Percentiles rank a stretch among this genome's conserved stretches.
Evolutionary conservation across 2,113 vertebrate genomes (phyloP).

Genomic region (Gymnobelideus leadbeateri): DNA sequence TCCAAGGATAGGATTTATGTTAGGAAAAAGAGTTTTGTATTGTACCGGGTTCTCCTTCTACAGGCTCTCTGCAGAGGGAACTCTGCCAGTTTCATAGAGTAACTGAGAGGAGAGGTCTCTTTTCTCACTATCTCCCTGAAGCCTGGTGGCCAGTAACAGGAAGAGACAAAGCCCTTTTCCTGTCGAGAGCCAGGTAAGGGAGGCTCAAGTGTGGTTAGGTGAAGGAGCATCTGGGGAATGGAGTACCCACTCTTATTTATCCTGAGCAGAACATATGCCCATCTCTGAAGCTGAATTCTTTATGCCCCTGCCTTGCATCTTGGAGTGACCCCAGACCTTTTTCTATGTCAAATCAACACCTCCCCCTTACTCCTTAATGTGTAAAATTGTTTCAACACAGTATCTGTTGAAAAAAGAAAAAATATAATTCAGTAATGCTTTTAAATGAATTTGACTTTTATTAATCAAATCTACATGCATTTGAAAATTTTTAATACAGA

Average conservation of each 20-base stretch:
- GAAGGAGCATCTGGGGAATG: not conserved
- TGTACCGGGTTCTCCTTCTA: not conserved
- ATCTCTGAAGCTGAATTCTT: not conserved
- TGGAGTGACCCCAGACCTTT: not conserved
- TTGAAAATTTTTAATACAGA: not conserved
- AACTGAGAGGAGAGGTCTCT: not conserved
- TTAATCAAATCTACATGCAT: not conserved
- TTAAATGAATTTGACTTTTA: not conserved
- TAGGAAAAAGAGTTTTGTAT: not conserved
- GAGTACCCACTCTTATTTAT: not conserved
- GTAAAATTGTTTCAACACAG: not conserved
- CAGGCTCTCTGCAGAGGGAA: not conserved
- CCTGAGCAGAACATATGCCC: not conserved
- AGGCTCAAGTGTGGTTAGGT: not conserved
- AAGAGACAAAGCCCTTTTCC: not conserved
- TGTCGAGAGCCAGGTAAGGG: not conserved
- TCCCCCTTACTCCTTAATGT: not conserved
- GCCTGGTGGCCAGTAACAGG: not conserved
- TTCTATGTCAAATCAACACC: not conserved
- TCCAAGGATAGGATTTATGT: not conserved
- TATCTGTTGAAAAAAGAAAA: not conserved
- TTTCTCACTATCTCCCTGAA: not conserved
- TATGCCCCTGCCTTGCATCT: not conserved
- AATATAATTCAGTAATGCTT: not conserved
- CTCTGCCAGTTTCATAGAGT: not conserved